Conservation (phyloP, 2,888 invertebrate genomes). For the Eustalomyia histrio region DNA sequence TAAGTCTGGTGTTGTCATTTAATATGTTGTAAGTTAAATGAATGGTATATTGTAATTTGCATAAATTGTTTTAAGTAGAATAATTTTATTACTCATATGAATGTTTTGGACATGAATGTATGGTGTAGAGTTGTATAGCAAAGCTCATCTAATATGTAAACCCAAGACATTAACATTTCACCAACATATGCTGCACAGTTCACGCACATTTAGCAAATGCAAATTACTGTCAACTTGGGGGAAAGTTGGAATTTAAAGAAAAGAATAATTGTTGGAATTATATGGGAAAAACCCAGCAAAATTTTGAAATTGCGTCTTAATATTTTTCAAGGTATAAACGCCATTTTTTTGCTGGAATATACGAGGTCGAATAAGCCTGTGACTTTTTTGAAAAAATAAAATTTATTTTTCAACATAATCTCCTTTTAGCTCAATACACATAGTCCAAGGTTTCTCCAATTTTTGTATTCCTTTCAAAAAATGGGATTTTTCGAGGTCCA, state of each 20-base stretch:
- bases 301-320: neutral
- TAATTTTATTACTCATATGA: constrained; percentile 46
- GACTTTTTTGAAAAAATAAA: too few species aligned
- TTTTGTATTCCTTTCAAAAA: too few species aligned
- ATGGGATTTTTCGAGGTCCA: too few species aligned
- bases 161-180: constrained; percentile 50
- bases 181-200: constrained; percentile 53
- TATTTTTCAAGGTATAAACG: too few species aligned
- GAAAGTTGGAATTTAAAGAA: neutral
- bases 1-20: neutral
- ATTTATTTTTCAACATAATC: too few species aligned
- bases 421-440: too few species aligned
- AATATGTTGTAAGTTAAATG: constrained; percentile 15
- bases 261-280: neutral
- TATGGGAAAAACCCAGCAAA: neutral
- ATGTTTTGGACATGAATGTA: neutral
- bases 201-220: constrained; percentile 55
- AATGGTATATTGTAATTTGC: constrained; percentile 56
- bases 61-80: constrained; percentile 62
- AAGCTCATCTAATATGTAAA: constrained; percentile 44
- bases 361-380: too few species aligned
- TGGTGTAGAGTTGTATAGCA: constrained; percentile 6
- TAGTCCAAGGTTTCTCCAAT: too few species aligned
- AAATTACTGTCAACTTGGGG: constrained; percentile 3
- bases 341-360: too few species aligned